These are phyloP conservation scores for Meloidogyne floridensis DNA, from an alignment of 1,140 invertebrate genomes.

Conservation along the genomic window DNA sequence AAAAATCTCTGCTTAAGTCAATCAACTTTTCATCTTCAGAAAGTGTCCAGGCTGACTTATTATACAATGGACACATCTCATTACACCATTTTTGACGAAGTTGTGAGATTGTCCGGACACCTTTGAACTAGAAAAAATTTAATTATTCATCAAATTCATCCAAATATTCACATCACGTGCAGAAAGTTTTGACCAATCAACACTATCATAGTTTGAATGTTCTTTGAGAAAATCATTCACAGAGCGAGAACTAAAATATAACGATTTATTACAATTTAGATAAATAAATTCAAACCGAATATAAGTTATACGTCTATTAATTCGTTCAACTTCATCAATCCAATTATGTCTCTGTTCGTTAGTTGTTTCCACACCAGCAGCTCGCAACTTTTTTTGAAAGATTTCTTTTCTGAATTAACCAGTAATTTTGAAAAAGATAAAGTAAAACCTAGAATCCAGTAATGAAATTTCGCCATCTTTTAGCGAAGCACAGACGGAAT, in stretches of 20 bases:
- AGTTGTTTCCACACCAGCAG: constrained; percentile 34
- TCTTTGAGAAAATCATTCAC: constrained; percentile 23
- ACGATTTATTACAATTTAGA: neutral
- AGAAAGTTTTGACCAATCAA: constrained; percentile 48
- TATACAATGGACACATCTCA: constrained; percentile 30
- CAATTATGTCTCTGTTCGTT: constrained; percentile 29
- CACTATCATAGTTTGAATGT: constrained; percentile 14
- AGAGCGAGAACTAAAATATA: constrained; percentile 20
- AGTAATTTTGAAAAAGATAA: neutral
- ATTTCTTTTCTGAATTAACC: constrained; percentile 39
- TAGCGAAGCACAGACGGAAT: constrained; percentile 30
- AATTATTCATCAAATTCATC: neutral
- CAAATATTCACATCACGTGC: constrained; percentile 39
- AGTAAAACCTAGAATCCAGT: constrained; percentile 26
- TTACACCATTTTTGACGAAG: constrained; percentile 48
- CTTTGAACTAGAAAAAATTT: constrained; percentile 38
- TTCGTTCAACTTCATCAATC: constrained; percentile 34
- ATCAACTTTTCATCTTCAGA: constrained; percentile 39
- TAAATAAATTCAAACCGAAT: constrained; percentile 23
- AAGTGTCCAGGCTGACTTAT: constrained; percentile 34
- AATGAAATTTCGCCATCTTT: constrained; percentile 27
- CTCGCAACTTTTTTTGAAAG: constrained; percentile 23
- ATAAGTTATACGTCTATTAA: constrained; percentile 37
- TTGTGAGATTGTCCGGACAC: constrained; percentile 40
- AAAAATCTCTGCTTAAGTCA: constrained; percentile 28